Evolutionary conservation across 2,113 vertebrate genomes (phyloP).

Genomic region (Macrotus californicus): DNA sequence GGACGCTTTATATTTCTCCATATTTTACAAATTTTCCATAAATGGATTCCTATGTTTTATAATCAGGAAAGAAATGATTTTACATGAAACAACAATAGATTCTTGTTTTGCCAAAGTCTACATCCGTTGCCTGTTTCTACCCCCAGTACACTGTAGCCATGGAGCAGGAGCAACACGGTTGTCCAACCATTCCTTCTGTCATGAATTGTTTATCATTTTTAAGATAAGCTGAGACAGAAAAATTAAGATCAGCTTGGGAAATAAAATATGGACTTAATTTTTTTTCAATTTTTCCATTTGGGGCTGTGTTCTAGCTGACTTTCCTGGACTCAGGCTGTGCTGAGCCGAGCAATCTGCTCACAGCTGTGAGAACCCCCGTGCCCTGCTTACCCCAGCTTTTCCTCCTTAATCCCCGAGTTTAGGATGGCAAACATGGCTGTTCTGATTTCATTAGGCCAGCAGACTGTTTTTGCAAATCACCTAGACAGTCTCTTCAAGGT

Average conservation of each 20-base stretch:
- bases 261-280: not conserved
- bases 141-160: fast-evolving
- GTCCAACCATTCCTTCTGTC: not conserved
- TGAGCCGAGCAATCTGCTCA: not conserved
- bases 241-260: not conserved
- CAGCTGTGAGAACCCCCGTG: not conserved
- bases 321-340: fast-evolving
- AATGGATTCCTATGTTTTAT: not conserved
- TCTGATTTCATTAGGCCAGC: not conserved
- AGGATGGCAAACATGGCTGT: not conserved
- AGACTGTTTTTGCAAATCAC: conserved; percentile 22
- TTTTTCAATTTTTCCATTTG: not conserved
- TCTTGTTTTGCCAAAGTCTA: not conserved
- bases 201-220: not conserved
- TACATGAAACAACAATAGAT: not conserved
- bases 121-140: not conserved
- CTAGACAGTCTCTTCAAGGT: not conserved
- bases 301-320: not conserved
- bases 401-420: not conserved
- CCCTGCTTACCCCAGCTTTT: conserved; percentile 19
- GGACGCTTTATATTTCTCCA: not conserved
- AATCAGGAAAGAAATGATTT: not conserved
- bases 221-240: not conserved
- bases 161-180: fast-evolving
- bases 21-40: not conserved